phyloP scores from a whole-genome alignment of 2,113 vertebrate species.

The Anhinga rufa region DNA sequence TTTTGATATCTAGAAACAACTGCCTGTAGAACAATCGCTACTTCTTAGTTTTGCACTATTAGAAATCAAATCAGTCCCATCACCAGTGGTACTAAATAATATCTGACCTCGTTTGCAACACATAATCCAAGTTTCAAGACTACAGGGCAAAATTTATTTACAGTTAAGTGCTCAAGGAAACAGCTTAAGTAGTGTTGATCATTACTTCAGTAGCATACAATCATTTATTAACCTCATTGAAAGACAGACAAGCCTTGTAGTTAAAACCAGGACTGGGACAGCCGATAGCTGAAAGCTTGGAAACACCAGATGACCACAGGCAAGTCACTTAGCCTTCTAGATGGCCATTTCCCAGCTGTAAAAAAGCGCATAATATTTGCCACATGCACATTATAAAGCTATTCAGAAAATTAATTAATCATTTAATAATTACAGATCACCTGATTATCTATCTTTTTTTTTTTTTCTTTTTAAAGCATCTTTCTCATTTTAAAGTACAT shows the following conservation, averaged over 20 bases:
- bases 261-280: neutral
- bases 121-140: neutral
- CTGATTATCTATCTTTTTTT: neutral
- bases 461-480: neutral
- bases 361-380: neutral
- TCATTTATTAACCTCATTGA: neutral
- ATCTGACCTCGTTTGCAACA: neutral
- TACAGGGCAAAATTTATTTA: neutral
- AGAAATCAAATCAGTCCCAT: conserved; percentile 37
- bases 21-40: neutral
- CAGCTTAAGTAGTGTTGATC: neutral
- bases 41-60: conserved; percentile 1
- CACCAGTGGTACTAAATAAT: conserved; percentile 11
- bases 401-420: neutral
- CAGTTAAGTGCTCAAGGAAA: neutral
- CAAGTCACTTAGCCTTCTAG: neutral
- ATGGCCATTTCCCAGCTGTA: neutral
- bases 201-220: neutral
- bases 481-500: neutral
- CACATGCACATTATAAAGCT: neutral
- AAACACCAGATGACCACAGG: neutral
- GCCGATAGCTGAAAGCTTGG: neutral
- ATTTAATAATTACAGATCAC: neutral
- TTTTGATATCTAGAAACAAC: conserved; percentile 19
- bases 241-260: neutral